Percentiles rank a stretch among this genome's conserved stretches.
These are phyloP conservation scores for Stenurella melanura DNA, from an alignment of 2,888 invertebrate species.

Conservation along the genomic window DNA sequence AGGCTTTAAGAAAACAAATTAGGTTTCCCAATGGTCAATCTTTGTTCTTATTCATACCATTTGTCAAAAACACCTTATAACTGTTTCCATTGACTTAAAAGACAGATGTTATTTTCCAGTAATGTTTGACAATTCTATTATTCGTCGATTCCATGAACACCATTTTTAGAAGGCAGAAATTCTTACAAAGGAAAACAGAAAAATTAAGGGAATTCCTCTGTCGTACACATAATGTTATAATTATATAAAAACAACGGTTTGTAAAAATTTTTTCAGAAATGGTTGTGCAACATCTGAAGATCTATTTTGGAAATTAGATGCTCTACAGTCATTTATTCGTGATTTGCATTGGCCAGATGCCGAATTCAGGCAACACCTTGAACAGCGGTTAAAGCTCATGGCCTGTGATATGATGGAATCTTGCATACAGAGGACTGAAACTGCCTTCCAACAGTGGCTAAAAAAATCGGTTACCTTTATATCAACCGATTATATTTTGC, in stretches of 20 bases:
- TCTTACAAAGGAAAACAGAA: no score
- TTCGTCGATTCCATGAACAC: no score
- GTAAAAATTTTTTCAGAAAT: slow-evolving; percentile 79
- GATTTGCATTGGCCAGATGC: slow-evolving; percentile 99
- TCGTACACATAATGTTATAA: neutral
- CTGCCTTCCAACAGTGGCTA: slow-evolving; percentile 93
- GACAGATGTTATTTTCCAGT: no score
- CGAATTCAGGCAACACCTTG: slow-evolving; percentile 96
- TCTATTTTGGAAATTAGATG: slow-evolving; percentile 99
- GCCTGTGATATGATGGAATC: slow-evolving; percentile 99
- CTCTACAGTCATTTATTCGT: slow-evolving; percentile 97
- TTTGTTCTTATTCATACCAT: no score
- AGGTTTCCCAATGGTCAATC: no score
- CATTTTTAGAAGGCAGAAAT: no score
- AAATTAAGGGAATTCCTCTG: no score
- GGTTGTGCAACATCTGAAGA: slow-evolving; percentile 99
- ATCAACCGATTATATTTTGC: slow-evolving; percentile 97
- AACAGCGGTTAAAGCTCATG: slow-evolving; percentile 97
- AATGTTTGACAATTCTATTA: no score
- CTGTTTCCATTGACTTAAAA: no score
- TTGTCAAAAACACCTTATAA: no score
- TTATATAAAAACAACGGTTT: neutral
- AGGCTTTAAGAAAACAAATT: no score
- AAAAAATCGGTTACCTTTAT: slow-evolving; percentile 95
- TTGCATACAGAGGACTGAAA: slow-evolving; percentile 92